These are phyloP conservation scores for Otolemur garnettii DNA, from an alignment of 2,113 vertebrate species.

Conservation along the genomic window DNA sequence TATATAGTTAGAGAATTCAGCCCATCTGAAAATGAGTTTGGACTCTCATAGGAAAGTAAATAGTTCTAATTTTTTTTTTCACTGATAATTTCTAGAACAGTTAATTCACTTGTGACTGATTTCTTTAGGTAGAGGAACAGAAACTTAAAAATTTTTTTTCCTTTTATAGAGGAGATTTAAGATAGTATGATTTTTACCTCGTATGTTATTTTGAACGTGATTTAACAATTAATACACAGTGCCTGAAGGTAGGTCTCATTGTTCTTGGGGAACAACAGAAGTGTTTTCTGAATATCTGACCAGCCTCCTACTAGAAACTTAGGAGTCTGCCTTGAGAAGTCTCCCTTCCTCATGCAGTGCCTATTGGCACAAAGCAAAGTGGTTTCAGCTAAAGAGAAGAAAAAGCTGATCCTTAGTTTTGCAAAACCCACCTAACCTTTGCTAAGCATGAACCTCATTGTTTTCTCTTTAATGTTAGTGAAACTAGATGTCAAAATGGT, in stretches of 20 bases:
- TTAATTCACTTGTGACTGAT: conserved; percentile 54
- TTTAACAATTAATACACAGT: conserved; percentile 21
- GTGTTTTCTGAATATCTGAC: background rate
- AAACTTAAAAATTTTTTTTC: background rate
- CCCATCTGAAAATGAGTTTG: conserved; percentile 56
- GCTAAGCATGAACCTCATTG: conserved; percentile 80
- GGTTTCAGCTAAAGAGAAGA: conserved; percentile 57
- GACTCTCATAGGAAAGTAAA: conserved; percentile 46
- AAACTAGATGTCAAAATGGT: background rate
- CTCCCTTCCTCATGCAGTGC: conserved; percentile 10
- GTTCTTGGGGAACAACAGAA: conserved; percentile 28
- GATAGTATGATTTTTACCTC: background rate
- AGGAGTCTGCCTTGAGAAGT: conserved; percentile 29
- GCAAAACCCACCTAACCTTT: conserved; percentile 73
- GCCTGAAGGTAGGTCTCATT: conserved; percentile 11
- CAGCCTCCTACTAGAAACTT: conserved; percentile 55
- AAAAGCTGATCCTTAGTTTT: conserved; percentile 72
- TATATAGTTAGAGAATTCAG: conserved; percentile 26
- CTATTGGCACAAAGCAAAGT: conserved; percentile 49
- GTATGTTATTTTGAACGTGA: conserved; percentile 39
- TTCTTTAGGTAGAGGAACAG: conserved; percentile 31
- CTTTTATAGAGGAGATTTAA: conserved; percentile 36
- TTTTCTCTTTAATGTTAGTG: conserved; percentile 76
- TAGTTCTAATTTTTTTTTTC: conserved; percentile 13
- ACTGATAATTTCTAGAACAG: conserved; percentile 30